Evolutionary conservation across 2,113 vertebrate species (phyloP).

Genomic region (Falcunculus frontatus): DNA sequence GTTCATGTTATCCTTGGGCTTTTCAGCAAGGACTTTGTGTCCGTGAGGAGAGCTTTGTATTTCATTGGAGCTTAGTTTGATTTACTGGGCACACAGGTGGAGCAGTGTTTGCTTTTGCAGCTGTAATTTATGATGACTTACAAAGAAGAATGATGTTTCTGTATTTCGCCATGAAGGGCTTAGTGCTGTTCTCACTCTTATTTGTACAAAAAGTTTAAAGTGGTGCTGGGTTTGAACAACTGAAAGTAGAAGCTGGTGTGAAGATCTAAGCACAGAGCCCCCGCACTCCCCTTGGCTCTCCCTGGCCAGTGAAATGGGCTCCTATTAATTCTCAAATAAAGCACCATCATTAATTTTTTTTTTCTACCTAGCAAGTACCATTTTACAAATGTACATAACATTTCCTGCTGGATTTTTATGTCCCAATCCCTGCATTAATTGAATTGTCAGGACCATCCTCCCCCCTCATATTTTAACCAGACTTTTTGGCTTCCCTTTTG

Average conservation of each 20-base stretch:
- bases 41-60: neutral
- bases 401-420: neutral
- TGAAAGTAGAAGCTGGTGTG: neutral
- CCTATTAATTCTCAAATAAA: neutral
- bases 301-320: neutral
- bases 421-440: neutral
- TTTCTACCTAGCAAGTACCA: neutral
- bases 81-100: neutral
- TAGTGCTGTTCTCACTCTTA: neutral
- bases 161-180: neutral
- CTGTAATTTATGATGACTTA: neutral
- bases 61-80: neutral
- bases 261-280: neutral
- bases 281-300: rapidly evolving
- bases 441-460: neutral
- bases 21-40: neutral
- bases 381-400: neutral
- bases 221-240: neutral
- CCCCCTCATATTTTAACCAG: neutral
- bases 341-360: too few relatives aligned
- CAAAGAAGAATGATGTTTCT: neutral
- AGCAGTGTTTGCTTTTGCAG: neutral
- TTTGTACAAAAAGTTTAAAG: neutral
- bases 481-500: neutral
- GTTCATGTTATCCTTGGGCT: neutral